A percentile compares a stretch with the other conserved stretches of the same genome.
phyloP scores from a whole-genome alignment of 2,797 vertebrate genomes.

The Salmo trutta region DNA sequence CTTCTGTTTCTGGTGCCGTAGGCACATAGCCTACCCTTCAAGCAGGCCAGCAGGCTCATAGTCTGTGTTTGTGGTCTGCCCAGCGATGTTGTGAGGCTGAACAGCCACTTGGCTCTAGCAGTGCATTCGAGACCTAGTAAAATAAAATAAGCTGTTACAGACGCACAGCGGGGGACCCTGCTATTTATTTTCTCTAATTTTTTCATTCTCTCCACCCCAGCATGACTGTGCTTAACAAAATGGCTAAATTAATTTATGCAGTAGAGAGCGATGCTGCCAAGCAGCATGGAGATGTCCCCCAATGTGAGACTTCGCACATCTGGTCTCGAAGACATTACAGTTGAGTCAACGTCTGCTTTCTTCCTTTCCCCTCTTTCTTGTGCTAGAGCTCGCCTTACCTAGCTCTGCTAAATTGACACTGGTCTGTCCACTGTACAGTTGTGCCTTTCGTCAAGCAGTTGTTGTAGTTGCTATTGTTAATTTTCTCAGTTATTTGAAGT shows the following conservation, averaged over 20 bases:
- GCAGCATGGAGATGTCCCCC: slow-evolving; percentile 19
- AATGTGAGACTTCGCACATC: slow-evolving; percentile 35
- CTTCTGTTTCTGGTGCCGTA: not conserved
- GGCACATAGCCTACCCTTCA: not conserved
- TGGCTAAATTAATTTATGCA: slow-evolving; percentile 53
- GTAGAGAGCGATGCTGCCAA: slow-evolving; percentile 20
- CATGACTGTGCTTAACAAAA: slow-evolving; percentile 51
- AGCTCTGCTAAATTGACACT: no score
- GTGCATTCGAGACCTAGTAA: not conserved
- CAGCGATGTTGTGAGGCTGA: not conserved
- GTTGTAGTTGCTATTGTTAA: not conserved
- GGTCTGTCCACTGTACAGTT: not conserved
- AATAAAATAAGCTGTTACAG: slow-evolving; percentile 28
- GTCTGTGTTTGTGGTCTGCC: not conserved
- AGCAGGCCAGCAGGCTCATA: not conserved
- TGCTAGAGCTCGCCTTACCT: no score
- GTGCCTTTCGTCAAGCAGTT: not conserved
- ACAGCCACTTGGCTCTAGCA: not conserved
- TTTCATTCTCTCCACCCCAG: slow-evolving; percentile 12
- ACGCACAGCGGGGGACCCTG: slow-evolving; percentile 6
- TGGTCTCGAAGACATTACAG: slow-evolving; percentile 25
- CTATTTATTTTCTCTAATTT: slow-evolving; percentile 22
- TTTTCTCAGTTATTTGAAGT: no score
- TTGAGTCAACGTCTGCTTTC: no score
- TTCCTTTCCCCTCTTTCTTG: not conserved